Conservation (phyloP, 2,113 vertebrate species). For the Podarcis muralis region DNA sequence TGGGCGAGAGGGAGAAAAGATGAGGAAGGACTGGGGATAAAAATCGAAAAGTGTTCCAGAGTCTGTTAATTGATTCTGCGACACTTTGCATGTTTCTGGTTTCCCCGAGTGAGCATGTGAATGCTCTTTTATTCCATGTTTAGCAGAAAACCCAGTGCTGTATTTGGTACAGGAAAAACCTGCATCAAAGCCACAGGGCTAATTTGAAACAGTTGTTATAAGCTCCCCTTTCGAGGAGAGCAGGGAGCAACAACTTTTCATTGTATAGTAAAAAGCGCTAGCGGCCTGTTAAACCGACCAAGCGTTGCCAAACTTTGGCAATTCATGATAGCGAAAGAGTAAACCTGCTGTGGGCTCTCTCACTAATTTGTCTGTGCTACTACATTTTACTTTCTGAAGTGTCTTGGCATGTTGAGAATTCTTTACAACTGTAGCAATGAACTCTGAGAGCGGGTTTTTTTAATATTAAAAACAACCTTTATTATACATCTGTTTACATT, state of each 20-base stretch:
- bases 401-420: not conserved
- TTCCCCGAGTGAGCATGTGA: not conserved
- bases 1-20: not conserved
- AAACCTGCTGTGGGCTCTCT: not conserved
- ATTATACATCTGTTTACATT: too few species aligned
- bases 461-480: too few species aligned
- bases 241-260: not conserved
- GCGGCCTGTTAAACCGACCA: not conserved
- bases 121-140: not conserved
- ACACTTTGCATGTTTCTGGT: not conserved
- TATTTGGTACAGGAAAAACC: not conserved
- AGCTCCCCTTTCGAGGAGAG: not conserved
- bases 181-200: not conserved
- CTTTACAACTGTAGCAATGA: not conserved
- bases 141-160: not conserved
- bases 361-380: not conserved
- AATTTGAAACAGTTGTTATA: conserved; percentile 28
- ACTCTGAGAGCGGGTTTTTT: not conserved
- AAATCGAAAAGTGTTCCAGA: not conserved
- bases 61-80: conserved; percentile 1
- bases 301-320: not conserved
- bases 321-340: not conserved
- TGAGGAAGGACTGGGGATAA: not conserved
- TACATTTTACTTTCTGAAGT: conserved; percentile 14
- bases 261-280: conserved; percentile 1